Evolutionary conservation across 2,888 invertebrate species (phyloP).

Genomic region (Andricus quercusramuli): DNA sequence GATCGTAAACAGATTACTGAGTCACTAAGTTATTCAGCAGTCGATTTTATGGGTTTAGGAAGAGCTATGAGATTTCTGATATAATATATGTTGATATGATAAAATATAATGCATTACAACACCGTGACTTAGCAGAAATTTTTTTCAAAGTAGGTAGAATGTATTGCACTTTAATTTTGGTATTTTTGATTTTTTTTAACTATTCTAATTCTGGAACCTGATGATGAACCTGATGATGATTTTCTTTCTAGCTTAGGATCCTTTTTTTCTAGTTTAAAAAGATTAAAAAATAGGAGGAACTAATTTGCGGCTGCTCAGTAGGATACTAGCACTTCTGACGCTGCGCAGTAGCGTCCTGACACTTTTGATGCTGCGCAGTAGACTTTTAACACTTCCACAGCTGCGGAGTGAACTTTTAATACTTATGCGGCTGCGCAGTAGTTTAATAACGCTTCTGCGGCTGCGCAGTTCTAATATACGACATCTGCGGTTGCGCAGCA

Average conservation of each 20-base stretch:
- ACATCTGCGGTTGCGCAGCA: neutral
- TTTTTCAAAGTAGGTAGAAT: no score
- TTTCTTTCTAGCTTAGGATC: no score
- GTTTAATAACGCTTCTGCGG: no score
- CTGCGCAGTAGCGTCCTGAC: no score
- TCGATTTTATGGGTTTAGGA: neutral
- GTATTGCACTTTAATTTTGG: neutral
- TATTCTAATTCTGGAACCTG: no score
- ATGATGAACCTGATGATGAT: no score
- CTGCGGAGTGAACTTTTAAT: neutral
- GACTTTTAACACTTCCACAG: neutral
- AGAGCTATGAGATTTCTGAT: neutral
- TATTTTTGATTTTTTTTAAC: neutral
- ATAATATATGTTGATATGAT: neutral
- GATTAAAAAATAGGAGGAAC: no score
- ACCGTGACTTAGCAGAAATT: neutral
- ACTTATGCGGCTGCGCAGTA: no score
- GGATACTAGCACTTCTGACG: no score
- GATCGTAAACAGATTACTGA: conserved; percentile 5
- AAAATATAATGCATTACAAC: neutral
- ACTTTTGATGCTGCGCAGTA: neutral
- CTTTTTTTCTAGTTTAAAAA: no score
- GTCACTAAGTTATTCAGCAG: neutral
- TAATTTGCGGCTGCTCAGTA: no score
- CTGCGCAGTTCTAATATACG: neutral